phyloP scores from a whole-genome alignment of 2,888 invertebrate genomes.

The Aethes cnicana region DNA sequence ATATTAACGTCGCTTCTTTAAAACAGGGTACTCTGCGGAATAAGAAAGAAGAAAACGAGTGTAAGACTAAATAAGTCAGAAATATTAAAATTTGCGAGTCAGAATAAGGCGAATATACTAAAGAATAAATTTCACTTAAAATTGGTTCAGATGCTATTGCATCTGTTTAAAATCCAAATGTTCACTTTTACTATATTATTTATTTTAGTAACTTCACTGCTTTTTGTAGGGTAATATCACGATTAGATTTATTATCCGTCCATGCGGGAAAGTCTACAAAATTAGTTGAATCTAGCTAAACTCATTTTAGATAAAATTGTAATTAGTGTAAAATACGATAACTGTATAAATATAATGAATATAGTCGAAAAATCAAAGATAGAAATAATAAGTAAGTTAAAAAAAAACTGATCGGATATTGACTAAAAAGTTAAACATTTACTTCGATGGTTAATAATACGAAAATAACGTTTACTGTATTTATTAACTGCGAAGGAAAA shows the following conservation, averaged over 20 bases:
- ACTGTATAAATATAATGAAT: slow-evolving; percentile 32
- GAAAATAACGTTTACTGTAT: too few relatives aligned
- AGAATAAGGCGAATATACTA: too few relatives aligned
- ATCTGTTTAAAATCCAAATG: too few relatives aligned
- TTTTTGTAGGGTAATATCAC: slow-evolving; percentile 45
- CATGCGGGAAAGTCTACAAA: slow-evolving; percentile 66
- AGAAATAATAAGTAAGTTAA: slow-evolving; percentile 11
- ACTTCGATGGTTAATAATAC: neutral
- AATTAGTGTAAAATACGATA: slow-evolving; percentile 46
- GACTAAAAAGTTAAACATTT: neutral
- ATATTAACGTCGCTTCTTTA: too few relatives aligned
- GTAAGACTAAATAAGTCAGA: too few relatives aligned
- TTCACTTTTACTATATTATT: neutral
- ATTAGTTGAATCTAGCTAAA: slow-evolving; percentile 54
- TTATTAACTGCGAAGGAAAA: too few relatives aligned
- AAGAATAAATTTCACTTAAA: too few relatives aligned
- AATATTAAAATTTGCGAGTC: too few relatives aligned
- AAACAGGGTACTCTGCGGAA: too few relatives aligned
- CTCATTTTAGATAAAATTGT: slow-evolving; percentile 56
- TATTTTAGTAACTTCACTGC: slow-evolving; percentile 32
- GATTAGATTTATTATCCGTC: slow-evolving; percentile 69
- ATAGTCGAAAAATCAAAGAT: slow-evolving; percentile 28
- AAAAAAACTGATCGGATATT: neutral
- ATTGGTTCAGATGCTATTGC: too few relatives aligned
- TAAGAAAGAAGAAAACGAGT: too few relatives aligned